Base-by-base conservation (phyloP, 92 coral and sea anemone genomes). In the Epizoanthus scotinus region DNA sequence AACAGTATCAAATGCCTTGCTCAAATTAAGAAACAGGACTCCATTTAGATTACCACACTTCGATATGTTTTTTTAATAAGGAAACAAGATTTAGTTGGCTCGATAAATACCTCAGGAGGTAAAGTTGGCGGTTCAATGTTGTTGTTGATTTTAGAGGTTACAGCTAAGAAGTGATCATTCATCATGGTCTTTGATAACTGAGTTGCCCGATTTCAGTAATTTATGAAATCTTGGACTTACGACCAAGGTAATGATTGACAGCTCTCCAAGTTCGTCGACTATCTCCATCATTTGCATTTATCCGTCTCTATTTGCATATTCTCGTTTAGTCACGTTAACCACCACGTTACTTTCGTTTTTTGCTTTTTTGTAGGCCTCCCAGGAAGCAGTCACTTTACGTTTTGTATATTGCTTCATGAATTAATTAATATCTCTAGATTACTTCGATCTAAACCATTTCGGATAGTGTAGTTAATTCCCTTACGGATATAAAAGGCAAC, bases 261-360 rank as follows among this genome's bases (percentile, higher is more conserved):
- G 77, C 83, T 78, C 65, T 78, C 83, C 83, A 78, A 26, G 83
- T 49, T 22, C 83, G 77, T 78, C 73, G 22, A 63, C 83, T 78
- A 59, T 78, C 47, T 6, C 73, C 82, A 20, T 21, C 64, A 66
- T 79, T 60, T n/a, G 57, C 61, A 57, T 40, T 78, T 14, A 78
- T 63, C 24, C 64, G 40, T 78, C 71, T 6, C 24, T 57, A 34
- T 40, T 18, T 57, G 64, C 71, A 31, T 77, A 78, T 8, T 59
- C 20, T 75, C 27, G 40, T 50, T 65, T 79, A 28, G 77, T 62
- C 27, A 66, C 28, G 0, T 38, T 70, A 44, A 70, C 38, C 8
- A 60, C 77, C 18, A n/a, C 21, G 77, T 70, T 70, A 20, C n/a
- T 60, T 52, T 70, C 77, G 29, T n/a, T 70, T 70, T 25, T 18